Conservation (phyloP, 2,797 vertebrate genomes). For the Falco berigora region DNA sequence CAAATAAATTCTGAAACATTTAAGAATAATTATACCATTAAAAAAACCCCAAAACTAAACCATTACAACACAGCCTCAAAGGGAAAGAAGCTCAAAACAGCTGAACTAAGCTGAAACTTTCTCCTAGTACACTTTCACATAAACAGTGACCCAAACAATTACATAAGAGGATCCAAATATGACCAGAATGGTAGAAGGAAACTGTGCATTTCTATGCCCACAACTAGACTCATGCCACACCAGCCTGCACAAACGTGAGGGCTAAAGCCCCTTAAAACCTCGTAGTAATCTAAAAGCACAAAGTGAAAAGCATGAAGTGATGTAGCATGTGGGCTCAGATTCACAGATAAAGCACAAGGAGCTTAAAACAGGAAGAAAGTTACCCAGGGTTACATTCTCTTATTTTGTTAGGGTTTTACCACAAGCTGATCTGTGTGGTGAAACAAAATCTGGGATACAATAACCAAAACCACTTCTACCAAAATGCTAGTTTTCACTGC, state of each 20-base stretch:
- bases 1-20: background rate
- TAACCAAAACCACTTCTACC: background rate
- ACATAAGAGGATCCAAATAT: background rate
- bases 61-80: background rate
- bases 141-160: background rate
- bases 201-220: background rate
- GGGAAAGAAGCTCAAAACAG: background rate
- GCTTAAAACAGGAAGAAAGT: background rate
- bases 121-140: background rate
- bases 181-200: background rate
- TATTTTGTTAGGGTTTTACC: background rate
- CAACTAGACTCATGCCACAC: background rate
- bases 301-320: background rate
- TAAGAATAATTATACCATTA: background rate
- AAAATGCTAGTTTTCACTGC: background rate
- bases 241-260: background rate
- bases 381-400: background rate
- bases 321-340: background rate
- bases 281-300: background rate
- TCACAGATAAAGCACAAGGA: background rate
- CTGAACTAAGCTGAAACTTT: background rate
- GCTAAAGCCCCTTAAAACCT: background rate
- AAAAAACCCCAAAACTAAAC: background rate
- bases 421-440: background rate
- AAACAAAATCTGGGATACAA: background rate